Percentiles rank a stretch among this genome's conserved stretches.
phyloP scores from a whole-genome alignment of 2,113 vertebrate species.

The Conger conger region DNA sequence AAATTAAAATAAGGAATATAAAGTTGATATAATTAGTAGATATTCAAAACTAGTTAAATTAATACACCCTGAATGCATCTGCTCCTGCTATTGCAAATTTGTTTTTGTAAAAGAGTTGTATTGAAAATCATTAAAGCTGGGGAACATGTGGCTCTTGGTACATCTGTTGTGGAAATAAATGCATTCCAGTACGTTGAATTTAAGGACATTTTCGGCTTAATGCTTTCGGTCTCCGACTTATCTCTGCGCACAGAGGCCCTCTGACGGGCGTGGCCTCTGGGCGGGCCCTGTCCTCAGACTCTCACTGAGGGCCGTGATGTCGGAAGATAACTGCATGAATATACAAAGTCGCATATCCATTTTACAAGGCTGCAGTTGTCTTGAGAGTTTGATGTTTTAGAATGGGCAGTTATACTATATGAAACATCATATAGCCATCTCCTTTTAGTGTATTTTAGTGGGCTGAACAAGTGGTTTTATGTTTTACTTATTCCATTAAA shows the following conservation, averaged over 20 bases:
- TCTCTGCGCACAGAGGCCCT: conserved; percentile 48
- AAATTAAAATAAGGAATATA: neutral
- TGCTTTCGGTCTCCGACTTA: conserved; percentile 45
- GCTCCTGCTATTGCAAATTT: too few relatives aligned
- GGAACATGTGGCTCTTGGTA: too few relatives aligned
- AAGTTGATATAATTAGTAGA: neutral
- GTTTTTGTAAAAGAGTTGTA: too few relatives aligned
- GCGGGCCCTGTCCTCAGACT: conserved; percentile 26
- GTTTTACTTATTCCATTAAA: too few relatives aligned
- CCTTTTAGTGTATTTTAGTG: neutral
- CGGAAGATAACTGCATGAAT: neutral
- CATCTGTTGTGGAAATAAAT: neutral
- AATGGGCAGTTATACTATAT: neutral
- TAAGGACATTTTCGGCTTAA: neutral
- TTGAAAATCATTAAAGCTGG: too few relatives aligned
- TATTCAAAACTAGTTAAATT: neutral
- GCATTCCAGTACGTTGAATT: neutral
- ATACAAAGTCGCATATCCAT: neutral
- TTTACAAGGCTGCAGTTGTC: neutral
- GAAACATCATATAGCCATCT: neutral
- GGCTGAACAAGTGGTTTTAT: neutral
- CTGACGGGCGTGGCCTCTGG: conserved; percentile 48
- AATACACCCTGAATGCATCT: neutral
- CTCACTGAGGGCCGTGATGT: neutral
- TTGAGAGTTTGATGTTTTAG: neutral